Conservation (phyloP, 2,113 vertebrate species). For the Apus apus region DNA sequence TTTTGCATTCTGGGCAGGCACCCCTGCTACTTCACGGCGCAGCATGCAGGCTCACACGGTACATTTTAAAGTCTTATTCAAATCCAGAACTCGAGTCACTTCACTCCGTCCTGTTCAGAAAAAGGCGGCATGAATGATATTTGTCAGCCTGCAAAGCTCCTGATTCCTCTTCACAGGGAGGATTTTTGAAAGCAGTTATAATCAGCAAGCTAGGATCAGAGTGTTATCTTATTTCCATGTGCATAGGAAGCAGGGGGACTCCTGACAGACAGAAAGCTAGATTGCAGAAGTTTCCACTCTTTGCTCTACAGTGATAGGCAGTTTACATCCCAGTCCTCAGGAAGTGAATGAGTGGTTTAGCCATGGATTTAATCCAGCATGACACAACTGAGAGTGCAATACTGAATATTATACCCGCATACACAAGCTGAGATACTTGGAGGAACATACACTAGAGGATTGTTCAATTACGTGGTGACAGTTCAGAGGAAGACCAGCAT, state of each 20-base stretch:
- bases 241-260: background rate
- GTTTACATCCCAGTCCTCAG: background rate
- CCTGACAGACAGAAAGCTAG: background rate
- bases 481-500: background rate
- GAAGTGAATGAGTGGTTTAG: background rate
- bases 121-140: background rate
- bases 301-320: background rate
- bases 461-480: background rate
- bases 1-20: constrained; percentile 33
- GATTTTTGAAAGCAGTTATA: background rate
- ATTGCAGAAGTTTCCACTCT: background rate
- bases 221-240: background rate
- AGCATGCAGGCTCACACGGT: background rate
- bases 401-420: accelerated
- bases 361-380: background rate
- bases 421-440: background rate
- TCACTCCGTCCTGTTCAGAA: background rate
- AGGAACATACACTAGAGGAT: background rate
- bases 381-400: background rate
- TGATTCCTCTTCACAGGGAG: background rate
- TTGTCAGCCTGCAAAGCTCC: background rate
- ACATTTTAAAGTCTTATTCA: background rate
- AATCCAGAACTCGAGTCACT: background rate
- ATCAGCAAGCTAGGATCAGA: background rate
- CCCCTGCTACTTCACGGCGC: background rate